phyloP scores from a whole-genome alignment of 2,113 vertebrate species.

The Semicossyphus pulcher region DNA sequence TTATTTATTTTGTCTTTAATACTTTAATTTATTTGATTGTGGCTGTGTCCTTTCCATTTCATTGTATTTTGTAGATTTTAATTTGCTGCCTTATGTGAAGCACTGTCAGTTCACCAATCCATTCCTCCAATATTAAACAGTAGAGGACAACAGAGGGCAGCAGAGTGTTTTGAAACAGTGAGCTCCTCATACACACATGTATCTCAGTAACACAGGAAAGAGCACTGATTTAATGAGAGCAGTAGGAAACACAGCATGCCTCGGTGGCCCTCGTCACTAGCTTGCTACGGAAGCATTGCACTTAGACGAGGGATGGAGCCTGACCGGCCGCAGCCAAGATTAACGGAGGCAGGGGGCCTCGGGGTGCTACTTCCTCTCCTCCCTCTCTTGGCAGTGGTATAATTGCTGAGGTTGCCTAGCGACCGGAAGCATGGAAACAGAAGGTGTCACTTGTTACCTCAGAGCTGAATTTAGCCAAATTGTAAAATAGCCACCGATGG shows the following conservation, averaged over 20 bases:
- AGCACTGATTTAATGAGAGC: constrained; percentile 65
- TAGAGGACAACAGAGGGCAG: constrained; percentile 76
- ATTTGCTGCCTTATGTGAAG: neutral
- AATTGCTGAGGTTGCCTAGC: constrained; percentile 83
- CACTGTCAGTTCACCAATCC: neutral
- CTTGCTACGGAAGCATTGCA: constrained; percentile 54
- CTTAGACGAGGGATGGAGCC: constrained; percentile 64
- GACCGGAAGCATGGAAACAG: constrained; percentile 82
- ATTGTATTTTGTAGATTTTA: neutral
- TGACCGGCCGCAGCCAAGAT: constrained; percentile 50
- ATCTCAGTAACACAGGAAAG: constrained; percentile 28
- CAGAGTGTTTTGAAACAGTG: constrained; percentile 58
- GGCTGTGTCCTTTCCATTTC: neutral
- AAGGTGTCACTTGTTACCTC: constrained; percentile 84
- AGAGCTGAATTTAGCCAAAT: constrained; percentile 82
- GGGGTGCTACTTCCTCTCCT: constrained; percentile 74
- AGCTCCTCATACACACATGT: constrained; percentile 13
- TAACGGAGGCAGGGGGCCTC: constrained; percentile 69
- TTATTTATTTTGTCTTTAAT: too few relatives aligned
- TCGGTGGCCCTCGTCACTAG: constrained; percentile 49
- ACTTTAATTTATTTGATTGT: too few relatives aligned
- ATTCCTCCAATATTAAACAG: neutral
- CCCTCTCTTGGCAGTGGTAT: constrained; percentile 76
- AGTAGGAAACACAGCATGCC: constrained; percentile 54
- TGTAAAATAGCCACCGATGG: constrained; percentile 76